Percentiles rank a stretch among this genome's conserved stretches.
phyloP scores from a whole-genome alignment of 2,113 vertebrate species.

The Corythornis vintsioides region DNA sequence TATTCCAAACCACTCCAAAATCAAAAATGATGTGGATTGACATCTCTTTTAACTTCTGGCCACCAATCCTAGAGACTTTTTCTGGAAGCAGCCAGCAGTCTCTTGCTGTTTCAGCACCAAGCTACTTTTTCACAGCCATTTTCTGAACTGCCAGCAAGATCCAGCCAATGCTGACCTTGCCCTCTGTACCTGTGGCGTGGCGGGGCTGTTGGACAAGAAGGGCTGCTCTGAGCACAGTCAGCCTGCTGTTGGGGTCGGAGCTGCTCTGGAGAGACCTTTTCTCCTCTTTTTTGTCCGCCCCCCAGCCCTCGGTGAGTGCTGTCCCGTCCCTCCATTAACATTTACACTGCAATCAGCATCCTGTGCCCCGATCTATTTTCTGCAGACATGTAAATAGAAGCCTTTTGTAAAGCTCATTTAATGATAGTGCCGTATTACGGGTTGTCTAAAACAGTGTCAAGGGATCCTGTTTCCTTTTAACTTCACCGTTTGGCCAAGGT shows the following conservation, averaged over 20 bases:
- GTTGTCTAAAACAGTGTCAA: slow-evolving; percentile 78
- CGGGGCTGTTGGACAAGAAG: neutral
- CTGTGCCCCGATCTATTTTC: slow-evolving; percentile 76
- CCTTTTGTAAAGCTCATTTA: slow-evolving; percentile 73
- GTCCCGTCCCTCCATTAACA: slow-evolving; percentile 45
- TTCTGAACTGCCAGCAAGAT: neutral
- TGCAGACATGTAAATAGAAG: slow-evolving; percentile 81
- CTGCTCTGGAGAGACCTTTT: neutral
- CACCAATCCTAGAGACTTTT: neutral
- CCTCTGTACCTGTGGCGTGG: neutral
- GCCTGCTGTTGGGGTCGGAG: neutral
- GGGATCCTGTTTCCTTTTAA: slow-evolving; percentile 79
- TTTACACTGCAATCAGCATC: slow-evolving; percentile 75
- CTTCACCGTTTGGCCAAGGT: slow-evolving; percentile 62
- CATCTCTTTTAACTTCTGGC: neutral
- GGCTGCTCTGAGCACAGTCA: neutral
- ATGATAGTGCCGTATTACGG: slow-evolving; percentile 74
- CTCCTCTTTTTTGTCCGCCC: slow-evolving; percentile 7
- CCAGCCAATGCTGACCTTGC: neutral
- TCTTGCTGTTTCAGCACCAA: neutral
- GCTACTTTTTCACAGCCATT: neutral
- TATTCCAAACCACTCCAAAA: neutral
- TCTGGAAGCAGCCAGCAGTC: neutral
- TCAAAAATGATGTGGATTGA: neutral
- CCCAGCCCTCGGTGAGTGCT: neutral